Percentiles rank a stretch among this genome's conserved stretches.
Conservation (phyloP, 2,113 vertebrate genomes). For the Apaloderma vittatum region DNA sequence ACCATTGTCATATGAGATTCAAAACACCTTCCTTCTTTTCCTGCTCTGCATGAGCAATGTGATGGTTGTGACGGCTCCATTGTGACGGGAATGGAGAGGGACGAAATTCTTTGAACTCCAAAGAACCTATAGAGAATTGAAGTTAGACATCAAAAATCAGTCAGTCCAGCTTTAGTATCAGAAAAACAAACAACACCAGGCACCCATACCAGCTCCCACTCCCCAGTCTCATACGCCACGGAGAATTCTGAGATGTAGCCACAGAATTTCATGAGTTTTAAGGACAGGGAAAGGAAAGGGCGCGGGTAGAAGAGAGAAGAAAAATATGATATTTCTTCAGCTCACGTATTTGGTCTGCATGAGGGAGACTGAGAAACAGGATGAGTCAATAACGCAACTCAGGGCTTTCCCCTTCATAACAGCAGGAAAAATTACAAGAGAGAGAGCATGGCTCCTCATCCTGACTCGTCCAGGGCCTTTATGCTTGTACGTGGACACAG, state of each 20-base stretch:
- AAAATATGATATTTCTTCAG: neutral
- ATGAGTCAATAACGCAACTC: neutral
- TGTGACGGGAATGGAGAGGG: neutral
- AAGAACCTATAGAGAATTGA: neutral
- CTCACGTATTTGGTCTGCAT: neutral
- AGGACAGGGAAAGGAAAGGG: neutral
- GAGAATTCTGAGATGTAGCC: neutral
- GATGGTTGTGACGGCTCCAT: neutral
- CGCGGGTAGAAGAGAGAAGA: no score
- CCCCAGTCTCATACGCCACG: neutral
- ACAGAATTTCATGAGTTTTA: neutral
- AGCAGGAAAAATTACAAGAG: neutral
- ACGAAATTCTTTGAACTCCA: neutral
- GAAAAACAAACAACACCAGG: neutral
- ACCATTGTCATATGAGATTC: neutral
- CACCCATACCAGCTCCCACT: neutral
- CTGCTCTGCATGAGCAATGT: rapidly evolving
- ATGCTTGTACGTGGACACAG: neutral
- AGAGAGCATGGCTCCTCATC: rapidly evolving
- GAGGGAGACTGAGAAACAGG: neutral
- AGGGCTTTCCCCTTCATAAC: neutral
- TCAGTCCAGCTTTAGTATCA: neutral
- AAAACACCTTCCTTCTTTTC: neutral
- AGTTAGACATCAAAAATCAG: neutral
- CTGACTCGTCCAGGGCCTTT: neutral